Evolutionary conservation across 2,113 vertebrate species (phyloP).

Genomic region (Rhea americana): DNA sequence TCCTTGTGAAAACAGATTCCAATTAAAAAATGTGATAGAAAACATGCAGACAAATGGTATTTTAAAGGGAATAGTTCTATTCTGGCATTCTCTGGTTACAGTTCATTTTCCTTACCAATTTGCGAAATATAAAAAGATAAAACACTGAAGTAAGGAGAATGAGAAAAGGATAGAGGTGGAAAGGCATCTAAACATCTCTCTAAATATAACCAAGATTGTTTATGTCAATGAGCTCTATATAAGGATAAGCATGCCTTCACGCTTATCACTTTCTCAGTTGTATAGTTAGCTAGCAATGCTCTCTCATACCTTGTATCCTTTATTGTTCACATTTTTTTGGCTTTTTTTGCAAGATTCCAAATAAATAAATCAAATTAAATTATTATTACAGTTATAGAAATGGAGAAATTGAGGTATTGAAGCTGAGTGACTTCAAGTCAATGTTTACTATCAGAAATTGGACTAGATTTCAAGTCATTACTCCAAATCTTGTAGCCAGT

Average conservation of each 20-base stretch:
- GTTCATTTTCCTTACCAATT: not conserved
- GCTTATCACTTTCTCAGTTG: not conserved
- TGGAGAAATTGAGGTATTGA: not conserved
- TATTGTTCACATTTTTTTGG: not conserved
- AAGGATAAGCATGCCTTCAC: not conserved
- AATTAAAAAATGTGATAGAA: not conserved
- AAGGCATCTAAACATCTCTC: not conserved
- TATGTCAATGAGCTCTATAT: not conserved
- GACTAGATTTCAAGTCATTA: not conserved
- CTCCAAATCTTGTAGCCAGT: not conserved
- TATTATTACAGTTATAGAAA: not conserved
- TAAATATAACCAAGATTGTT: not conserved
- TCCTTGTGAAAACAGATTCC: not conserved
- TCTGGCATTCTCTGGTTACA: not conserved
- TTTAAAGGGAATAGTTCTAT: not conserved
- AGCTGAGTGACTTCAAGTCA: not conserved
- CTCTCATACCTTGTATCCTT: not conserved
- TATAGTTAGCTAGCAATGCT: not conserved
- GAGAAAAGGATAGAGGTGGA: not conserved
- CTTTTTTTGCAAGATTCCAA: not conserved
- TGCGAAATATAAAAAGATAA: not conserved
- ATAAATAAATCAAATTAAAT: not conserved
- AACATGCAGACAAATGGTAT: not conserved
- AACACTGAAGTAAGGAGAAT: not conserved
- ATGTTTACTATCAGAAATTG: not conserved